These are phyloP conservation scores for Ophiodon elongatus DNA, from an alignment of 2,113 vertebrate genomes.

Conservation along the genomic window DNA sequence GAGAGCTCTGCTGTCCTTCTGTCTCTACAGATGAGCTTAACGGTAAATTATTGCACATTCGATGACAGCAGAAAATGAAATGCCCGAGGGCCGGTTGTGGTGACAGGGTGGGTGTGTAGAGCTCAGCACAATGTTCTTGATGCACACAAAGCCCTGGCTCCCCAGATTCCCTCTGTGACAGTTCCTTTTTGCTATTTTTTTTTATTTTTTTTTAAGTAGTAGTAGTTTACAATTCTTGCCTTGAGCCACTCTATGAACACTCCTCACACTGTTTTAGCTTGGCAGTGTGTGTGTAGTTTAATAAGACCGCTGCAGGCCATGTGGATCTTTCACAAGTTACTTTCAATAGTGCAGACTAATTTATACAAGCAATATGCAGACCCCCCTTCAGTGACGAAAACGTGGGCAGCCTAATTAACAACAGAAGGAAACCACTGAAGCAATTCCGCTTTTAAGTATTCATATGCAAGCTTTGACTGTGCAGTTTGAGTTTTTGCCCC, in stretches of 20 bases:
- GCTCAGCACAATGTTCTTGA: background rate
- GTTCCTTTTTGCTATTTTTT: background rate
- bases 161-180: background rate
- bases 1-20: slow-evolving; percentile 11
- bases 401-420: slow-evolving; percentile 16
- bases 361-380: background rate
- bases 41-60: slow-evolving; percentile 9
- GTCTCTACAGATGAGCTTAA: slow-evolving; percentile 21
- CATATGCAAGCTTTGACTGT: background rate
- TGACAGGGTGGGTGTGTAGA: slow-evolving; percentile 19
- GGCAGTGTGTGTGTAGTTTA: background rate
- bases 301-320: background rate
- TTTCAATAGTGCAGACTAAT: background rate
- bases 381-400: background rate
- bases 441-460: background rate
- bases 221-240: background rate
- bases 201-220: too few relatives aligned
- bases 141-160: background rate
- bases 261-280: background rate
- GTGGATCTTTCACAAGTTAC: slow-evolving; percentile 2
- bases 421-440: background rate
- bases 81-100: slow-evolving; percentile 25
- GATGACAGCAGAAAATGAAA: slow-evolving; percentile 42
- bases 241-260: background rate
- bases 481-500: slow-evolving; percentile 14